Conservation (phyloP, 2,113 vertebrate genomes). For the Prunella himalayana region DNA sequence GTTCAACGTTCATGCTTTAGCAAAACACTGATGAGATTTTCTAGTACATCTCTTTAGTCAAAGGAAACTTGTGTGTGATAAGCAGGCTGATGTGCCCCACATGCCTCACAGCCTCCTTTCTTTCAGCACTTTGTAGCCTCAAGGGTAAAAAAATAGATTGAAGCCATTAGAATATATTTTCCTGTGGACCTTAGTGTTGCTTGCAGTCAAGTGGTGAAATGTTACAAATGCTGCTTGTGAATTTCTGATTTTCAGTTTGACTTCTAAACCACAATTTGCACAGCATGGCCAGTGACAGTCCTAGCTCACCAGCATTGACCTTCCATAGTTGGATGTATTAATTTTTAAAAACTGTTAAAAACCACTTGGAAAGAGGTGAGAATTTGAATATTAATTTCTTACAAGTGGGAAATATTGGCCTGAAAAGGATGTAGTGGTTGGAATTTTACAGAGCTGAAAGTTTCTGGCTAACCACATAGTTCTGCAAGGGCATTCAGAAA, state of each 20-base stretch:
- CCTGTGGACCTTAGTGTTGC: background rate
- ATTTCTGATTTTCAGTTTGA: background rate
- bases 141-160: background rate
- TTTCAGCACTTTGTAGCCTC: background rate
- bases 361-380: background rate
- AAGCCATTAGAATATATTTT: background rate
- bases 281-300: background rate
- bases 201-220: background rate
- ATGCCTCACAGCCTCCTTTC: background rate
- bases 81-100: background rate
- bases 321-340: background rate
- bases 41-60: background rate
- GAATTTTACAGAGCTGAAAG: background rate
- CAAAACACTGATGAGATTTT: background rate
- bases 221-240: background rate
- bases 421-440: background rate
- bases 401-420: background rate
- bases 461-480: background rate
- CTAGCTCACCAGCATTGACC: background rate
- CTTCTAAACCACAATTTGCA: background rate
- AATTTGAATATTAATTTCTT: background rate
- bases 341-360: background rate
- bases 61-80: background rate
- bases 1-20: background rate
- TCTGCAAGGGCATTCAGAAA: background rate